Conservation (phyloP, 2,888 invertebrate species). For the Nyleta sp. region DNA sequence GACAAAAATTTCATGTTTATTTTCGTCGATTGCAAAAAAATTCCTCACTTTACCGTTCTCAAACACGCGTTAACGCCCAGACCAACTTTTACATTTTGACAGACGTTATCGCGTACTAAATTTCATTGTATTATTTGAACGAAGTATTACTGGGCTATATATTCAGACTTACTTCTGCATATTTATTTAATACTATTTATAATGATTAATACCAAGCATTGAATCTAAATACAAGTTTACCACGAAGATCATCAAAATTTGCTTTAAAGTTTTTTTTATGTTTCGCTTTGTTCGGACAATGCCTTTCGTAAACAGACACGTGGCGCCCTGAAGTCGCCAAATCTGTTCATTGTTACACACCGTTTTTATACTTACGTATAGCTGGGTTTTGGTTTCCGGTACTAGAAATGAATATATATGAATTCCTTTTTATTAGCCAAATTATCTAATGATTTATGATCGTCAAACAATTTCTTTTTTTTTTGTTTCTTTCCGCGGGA, state of each 20-base stretch:
- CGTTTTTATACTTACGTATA: conserved; percentile 17
- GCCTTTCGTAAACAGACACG: conserved; percentile 27
- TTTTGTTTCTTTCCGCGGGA: too few relatives aligned
- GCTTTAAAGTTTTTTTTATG: conserved; percentile 11
- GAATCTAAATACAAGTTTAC: not conserved
- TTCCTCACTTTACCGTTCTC: not conserved
- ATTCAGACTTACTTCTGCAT: not conserved
- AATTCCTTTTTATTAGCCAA: too few relatives aligned
- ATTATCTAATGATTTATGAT: too few relatives aligned
- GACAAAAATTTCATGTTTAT: conserved; percentile 1
- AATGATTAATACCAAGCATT: not conserved
- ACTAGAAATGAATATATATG: not conserved
- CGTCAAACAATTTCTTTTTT: too few relatives aligned
- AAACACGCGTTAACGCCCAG: not conserved
- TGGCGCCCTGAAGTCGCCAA: conserved; percentile 18
- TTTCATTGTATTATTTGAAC: conserved; percentile 12
- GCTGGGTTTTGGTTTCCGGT: conserved; percentile 18
- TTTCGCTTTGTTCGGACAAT: conserved; percentile 14
- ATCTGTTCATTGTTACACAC: conserved; percentile 32
- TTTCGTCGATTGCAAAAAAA: conserved; percentile 8
- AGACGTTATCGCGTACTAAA: conserved; percentile 14
- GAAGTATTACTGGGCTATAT: not conserved
- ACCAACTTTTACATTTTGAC: conserved; percentile 8
- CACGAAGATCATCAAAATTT: conserved; percentile 5
- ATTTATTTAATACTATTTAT: not conserved